phyloP scores from a whole-genome alignment of 2,797 vertebrate genomes.

The Remorina albescens region DNA sequence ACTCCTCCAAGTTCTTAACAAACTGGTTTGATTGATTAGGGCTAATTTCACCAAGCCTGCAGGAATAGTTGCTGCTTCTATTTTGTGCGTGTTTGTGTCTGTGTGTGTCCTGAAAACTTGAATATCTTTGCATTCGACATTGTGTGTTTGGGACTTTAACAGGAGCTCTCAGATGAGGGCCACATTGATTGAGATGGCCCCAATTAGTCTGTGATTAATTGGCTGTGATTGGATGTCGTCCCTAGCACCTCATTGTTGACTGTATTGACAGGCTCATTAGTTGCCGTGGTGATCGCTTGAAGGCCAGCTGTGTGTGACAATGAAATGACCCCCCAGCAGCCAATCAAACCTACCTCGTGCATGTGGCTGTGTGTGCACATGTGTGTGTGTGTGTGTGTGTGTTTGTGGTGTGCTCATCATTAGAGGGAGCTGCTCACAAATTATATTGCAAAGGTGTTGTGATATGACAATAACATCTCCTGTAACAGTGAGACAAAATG shows the following conservation, averaged over 20 bases:
- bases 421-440: conserved; percentile 15
- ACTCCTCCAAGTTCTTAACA: conserved; percentile 45
- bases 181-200: conserved; percentile 79
- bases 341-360: conserved; percentile 29
- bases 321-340: conserved; percentile 55
- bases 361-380: conserved; percentile 1
- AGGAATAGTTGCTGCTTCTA: conserved; percentile 16
- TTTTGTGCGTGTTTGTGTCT: conserved; percentile 10
- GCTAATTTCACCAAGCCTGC: conserved; percentile 30
- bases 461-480: neutral
- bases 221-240: conserved; percentile 72
- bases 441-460: conserved; percentile 5
- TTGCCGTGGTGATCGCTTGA: conserved; percentile 72
- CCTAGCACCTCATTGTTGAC: conserved; percentile 54
- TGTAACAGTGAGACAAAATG: conserved; percentile 5
- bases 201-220: conserved; percentile 80
- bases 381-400: neutral
- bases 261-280: conserved; percentile 78
- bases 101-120: conserved; percentile 1
- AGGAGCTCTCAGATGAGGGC: conserved; percentile 67
- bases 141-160: conserved; percentile 55
- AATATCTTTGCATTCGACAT: neutral
- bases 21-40: conserved; percentile 49
- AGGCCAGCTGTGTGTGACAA: conserved; percentile 63
- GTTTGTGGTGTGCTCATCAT: neutral